Evolutionary conservation across 1,140 invertebrate genomes (phyloP).

Genomic region (Ceratosolen fusciceps): DNA sequence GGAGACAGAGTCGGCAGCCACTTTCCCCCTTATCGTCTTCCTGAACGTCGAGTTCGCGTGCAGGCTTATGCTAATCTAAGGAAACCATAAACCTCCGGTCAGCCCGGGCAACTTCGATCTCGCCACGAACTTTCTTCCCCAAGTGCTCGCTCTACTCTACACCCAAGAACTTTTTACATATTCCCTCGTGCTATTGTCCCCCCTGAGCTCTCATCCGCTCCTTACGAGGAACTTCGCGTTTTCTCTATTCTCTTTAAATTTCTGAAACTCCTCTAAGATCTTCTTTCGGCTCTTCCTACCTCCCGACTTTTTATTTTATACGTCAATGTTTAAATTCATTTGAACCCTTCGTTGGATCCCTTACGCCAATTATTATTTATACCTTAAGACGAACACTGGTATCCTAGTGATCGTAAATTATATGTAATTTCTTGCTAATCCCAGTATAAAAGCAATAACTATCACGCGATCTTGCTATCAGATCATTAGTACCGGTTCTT

Average conservation of each 20-base stretch:
- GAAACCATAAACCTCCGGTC: slow-evolving; percentile 58
- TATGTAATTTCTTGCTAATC: too few species aligned
- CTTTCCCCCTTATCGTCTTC: slow-evolving; percentile 67
- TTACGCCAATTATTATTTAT: too few species aligned
- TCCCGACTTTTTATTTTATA: too few species aligned
- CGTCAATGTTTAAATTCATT: too few species aligned
- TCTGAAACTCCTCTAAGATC: too few species aligned
- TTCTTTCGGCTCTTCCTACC: too few species aligned
- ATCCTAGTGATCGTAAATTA: too few species aligned
- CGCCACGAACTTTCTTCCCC: slow-evolving; percentile 20
- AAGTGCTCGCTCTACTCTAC: not conserved
- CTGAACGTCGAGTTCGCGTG: slow-evolving; percentile 68
- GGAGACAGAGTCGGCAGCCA: slow-evolving; percentile 22
- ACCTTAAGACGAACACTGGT: too few species aligned
- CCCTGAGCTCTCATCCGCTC: not conserved
- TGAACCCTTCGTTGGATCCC: too few species aligned
- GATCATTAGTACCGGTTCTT: not conserved
- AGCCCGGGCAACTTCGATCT: slow-evolving; percentile 50
- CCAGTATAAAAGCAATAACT: too few species aligned
- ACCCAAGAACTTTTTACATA: not conserved
- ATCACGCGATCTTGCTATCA: slow-evolving; percentile 14
- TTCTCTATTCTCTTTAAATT: too few species aligned
- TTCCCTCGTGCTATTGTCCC: not conserved
- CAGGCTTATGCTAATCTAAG: slow-evolving; percentile 68
- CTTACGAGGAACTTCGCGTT: too few species aligned